phyloP scores from a whole-genome alignment of 1,140 invertebrate species.

The Steinernema khuongi region DNA sequence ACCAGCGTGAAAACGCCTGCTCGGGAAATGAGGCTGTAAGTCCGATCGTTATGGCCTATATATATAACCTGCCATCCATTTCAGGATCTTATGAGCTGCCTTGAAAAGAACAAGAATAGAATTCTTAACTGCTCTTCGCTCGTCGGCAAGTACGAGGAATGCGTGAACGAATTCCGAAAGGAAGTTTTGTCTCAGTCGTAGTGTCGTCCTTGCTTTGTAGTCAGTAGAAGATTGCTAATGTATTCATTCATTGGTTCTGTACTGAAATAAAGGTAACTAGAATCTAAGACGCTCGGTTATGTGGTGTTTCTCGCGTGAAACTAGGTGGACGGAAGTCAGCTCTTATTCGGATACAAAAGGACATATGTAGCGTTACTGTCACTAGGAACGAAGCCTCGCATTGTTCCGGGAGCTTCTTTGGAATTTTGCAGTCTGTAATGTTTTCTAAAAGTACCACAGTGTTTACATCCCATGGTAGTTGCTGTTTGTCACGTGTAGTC shows the following conservation, averaged over 20 bases:
- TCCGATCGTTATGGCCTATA: not conserved
- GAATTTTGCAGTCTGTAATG: no score
- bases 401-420: no score
- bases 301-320: not conserved
- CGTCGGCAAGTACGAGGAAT: not conserved
- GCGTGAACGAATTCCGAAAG: constrained; percentile 4
- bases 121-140: not conserved
- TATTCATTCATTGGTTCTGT: not conserved
- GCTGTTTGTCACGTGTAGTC: not conserved
- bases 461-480: not conserved
- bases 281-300: not conserved
- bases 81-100: not conserved
- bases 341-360: no score
- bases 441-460: no score
- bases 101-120: not conserved
- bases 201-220: not conserved
- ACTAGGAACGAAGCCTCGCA: no score
- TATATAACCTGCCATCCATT: not conserved
- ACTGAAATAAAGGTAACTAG: not conserved
- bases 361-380: no score
- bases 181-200: constrained; percentile 5
- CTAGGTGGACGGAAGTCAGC: no score
- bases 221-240: not conserved
- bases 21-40: constrained; percentile 29
- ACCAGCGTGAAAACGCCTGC: constrained; percentile 36